A percentile compares a stretch with the other conserved stretches of the same genome.
phyloP scores from a whole-genome alignment of 2,797 vertebrate genomes.

The Crax fasciolata region DNA sequence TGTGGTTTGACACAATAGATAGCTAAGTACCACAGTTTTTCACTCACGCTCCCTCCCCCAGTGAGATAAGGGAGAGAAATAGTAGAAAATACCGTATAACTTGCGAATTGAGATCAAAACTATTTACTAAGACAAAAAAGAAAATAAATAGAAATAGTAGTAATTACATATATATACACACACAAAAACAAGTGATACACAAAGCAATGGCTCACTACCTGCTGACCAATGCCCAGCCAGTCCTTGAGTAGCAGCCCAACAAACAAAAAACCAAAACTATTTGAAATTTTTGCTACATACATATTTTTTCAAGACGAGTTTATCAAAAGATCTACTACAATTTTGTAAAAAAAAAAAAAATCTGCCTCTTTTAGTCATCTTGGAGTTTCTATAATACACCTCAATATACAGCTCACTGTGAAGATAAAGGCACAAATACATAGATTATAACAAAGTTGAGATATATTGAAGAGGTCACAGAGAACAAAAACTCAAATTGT shows the following conservation, averaged over 20 bases:
- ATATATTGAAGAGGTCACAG: background rate
- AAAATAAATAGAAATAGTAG: no score
- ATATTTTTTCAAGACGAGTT: background rate
- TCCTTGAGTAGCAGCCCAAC: no score
- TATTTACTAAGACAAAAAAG: no score
- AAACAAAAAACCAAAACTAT: background rate
- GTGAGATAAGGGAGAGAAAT: no score
- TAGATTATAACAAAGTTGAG: background rate
- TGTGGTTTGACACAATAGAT: background rate
- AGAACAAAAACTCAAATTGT: background rate
- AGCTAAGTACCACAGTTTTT: no score
- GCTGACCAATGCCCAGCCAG: no score
- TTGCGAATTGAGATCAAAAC: no score
- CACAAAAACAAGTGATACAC: no score
- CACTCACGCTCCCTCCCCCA: no score
- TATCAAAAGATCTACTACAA: background rate
- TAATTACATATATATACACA: no score
- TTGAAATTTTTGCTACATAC: background rate
- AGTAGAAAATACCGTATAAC: no score
- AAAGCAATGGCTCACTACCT: no score
- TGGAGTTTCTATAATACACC: background rate
- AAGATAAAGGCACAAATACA: background rate
- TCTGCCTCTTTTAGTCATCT: background rate
- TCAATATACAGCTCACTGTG: background rate
- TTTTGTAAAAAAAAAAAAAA: background rate